Conservation (phyloP, 30 jellyfish, hydroid and myxozoan genomes). For the Hydra vulgaris region DNA sequence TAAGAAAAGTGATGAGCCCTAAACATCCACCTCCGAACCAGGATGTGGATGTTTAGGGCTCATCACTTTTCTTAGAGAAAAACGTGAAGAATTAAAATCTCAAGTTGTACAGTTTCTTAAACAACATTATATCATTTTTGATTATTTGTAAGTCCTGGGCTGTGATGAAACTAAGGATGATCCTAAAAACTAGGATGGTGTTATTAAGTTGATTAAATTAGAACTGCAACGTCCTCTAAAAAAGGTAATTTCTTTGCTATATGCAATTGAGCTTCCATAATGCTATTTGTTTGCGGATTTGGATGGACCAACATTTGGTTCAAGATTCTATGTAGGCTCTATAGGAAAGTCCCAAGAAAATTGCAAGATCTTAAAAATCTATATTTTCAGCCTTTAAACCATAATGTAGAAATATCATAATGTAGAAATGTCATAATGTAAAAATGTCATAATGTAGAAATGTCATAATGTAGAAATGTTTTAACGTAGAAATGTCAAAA, state of each 20-base stretch:
- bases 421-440: background rate
- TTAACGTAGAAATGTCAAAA: too few species aligned
- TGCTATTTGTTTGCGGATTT: background rate
- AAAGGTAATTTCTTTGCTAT: background rate
- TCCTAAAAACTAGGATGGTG: background rate
- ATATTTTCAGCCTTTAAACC: background rate
- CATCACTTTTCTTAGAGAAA: too few species aligned
- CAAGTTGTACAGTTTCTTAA: too few species aligned
- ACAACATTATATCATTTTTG: too few species aligned
- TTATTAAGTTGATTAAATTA: background rate
- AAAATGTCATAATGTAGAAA: too few species aligned
- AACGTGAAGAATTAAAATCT: too few species aligned
- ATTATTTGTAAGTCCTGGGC: background rate
- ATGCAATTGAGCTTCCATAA: background rate
- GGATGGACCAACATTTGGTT: too few species aligned
- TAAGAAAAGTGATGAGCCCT: too few species aligned
- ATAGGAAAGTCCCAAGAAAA: background rate
- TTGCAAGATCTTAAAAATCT: background rate
- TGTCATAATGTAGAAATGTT: too few species aligned
- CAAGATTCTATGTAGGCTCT: background rate
- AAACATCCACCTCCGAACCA: too few species aligned
- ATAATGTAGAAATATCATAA: too few species aligned
- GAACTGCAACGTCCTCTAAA: background rate
- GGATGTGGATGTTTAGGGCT: too few species aligned
- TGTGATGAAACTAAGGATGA: background rate